phyloP scores from a whole-genome alignment of 2,888 invertebrate genomes.

The Drosophila pseudotalamancana region DNA sequence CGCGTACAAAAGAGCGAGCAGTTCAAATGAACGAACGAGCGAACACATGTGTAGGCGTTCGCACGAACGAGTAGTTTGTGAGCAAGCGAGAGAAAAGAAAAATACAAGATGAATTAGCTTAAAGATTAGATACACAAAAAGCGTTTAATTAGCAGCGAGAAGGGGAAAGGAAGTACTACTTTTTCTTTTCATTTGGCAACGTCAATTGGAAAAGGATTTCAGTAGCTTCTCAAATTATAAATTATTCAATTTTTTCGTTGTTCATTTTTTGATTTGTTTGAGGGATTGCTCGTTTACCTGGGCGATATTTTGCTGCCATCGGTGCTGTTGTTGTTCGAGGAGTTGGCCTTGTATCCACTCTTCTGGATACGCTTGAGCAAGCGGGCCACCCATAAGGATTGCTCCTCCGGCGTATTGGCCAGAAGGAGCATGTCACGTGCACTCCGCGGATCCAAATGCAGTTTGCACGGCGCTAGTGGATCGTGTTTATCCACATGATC shows the following conservation, averaged over 20 bases:
- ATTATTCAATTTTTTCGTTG: too few species aligned
- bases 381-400: constrained; percentile 96
- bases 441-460: constrained; percentile 96
- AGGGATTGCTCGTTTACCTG: constrained; percentile 86
- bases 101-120: constrained; percentile 57
- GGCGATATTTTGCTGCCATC: constrained; percentile 90
- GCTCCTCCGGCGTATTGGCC: constrained; percentile 93
- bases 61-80: constrained; percentile 25
- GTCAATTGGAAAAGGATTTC: constrained; percentile 27
- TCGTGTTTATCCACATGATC: constrained; percentile 95
- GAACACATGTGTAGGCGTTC: background rate
- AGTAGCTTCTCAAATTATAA: background rate
- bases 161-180: background rate
- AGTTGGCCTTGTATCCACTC: constrained; percentile 95
- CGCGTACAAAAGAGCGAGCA: constrained; percentile 10
- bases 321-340: constrained; percentile 85
- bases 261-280: background rate
- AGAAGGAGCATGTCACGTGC: constrained; percentile 97
- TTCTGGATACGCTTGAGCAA: constrained; percentile 96
- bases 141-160: constrained; percentile 40
- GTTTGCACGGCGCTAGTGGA: constrained; percentile 96
- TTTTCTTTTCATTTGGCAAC: constrained; percentile 36
- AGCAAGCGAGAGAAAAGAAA: constrained; percentile 65
- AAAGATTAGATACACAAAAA: constrained; percentile 49
- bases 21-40: constrained; percentile 4